Evolutionary conservation across 2,797 vertebrate species (phyloP).

Genomic region (Melanotaenia nigrans): DNA sequence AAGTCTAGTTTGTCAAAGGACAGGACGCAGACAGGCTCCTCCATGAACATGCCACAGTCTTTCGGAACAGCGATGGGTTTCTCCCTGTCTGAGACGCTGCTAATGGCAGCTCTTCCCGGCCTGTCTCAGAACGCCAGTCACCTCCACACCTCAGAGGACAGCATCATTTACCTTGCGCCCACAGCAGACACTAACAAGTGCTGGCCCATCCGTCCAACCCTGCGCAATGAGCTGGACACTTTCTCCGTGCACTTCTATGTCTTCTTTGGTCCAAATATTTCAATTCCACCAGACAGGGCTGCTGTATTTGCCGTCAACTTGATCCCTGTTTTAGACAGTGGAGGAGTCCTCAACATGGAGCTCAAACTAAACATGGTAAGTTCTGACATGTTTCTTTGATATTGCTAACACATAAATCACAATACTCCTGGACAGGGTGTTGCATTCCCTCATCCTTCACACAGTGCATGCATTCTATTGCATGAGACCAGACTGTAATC

Average conservation of each 20-base stretch:
- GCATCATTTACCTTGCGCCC: slow-evolving; percentile 76
- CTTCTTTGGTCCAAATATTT: slow-evolving; percentile 97
- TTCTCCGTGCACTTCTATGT: slow-evolving; percentile 99
- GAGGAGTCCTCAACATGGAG: slow-evolving; percentile 96
- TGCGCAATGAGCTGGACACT: slow-evolving; percentile 97
- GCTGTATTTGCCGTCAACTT: slow-evolving; percentile 95
- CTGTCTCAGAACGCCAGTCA: slow-evolving; percentile 69
- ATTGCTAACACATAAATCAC: neutral
- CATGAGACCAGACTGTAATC: slow-evolving; percentile 31
- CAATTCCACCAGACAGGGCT: slow-evolving; percentile 89
- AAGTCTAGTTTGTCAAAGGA: slow-evolving; percentile 86
- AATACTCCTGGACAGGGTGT: neutral
- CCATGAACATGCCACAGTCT: slow-evolving; percentile 97
- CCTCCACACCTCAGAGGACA: slow-evolving; percentile 66
- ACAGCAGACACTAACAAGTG: slow-evolving; percentile 81
- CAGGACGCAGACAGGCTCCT: slow-evolving; percentile 71
- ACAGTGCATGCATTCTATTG: slow-evolving; percentile 2
- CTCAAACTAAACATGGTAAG: slow-evolving; percentile 94
- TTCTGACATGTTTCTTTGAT: slow-evolving; percentile 12
- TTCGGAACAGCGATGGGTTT: slow-evolving; percentile 88
- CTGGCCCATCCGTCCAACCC: slow-evolving; percentile 94
- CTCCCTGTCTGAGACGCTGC: slow-evolving; percentile 83
- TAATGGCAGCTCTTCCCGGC: slow-evolving; percentile 72
- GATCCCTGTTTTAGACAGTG: slow-evolving; percentile 95
- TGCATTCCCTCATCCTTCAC: neutral